Base-by-base conservation (phyloP, 30 jellyfish, hydroid and myxozoan species). In the Sanderia malayensis region DNA sequence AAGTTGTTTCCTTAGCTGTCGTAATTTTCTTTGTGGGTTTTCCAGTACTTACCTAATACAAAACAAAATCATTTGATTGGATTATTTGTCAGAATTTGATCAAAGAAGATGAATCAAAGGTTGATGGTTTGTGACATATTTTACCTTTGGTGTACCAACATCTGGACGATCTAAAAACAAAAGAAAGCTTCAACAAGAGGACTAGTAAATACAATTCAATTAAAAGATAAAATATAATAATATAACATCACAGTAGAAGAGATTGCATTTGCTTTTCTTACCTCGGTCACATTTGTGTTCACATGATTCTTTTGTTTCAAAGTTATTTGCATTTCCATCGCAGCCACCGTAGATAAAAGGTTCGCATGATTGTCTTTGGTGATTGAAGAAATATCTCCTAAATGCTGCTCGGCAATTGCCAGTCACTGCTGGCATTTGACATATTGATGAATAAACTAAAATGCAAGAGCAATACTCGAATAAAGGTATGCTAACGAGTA, bases 351-450 rank as follows among this genome's bases (percentile, higher is more conserved):
- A 88, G 22, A 61, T 44, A 49, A 88, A 88, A 31, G 31, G 76
- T 67, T 88, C 97, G 68, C 97, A 88, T 18, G 59, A 33, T 41
- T 61, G 46, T 49, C 76, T 78, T 33, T 80, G 89, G 9, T 62
- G 49, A 73, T 88, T 80, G 84, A 47, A 88, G 76, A 80, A 88
- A 70, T 71, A 88, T 44, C 94, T 68, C 44, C 52, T 47, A 44
- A 73, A 25, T 3, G 80, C 66, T 2, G 1, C 66, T 15, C 79
- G 69, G 37, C 97, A 74, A 17, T 86, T 62, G 3, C 97, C 97
- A 67, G 94, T 31, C 7, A 89, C 97, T 31, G 87, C 94, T 15
- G 96, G 94, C 96, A 86, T 86, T 22, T 68, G 49, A 37, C 96
- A 86, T 19, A 67, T 25, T 15, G 94, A 70, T 31, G 41, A 46